Conservation (phyloP, 2,888 invertebrate genomes). For the Tinea pellionella region DNA sequence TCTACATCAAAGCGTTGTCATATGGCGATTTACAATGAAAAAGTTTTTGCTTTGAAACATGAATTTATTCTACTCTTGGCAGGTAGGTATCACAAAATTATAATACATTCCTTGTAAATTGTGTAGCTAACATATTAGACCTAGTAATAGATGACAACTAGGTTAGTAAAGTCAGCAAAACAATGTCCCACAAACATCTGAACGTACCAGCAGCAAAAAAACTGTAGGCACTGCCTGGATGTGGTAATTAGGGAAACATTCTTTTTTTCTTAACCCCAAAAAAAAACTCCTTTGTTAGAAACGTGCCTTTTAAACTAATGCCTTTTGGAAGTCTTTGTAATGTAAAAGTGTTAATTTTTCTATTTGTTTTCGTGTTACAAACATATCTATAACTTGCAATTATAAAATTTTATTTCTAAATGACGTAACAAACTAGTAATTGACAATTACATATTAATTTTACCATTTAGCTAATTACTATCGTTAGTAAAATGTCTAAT, state of each 20-base stretch:
- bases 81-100: too few relatives aligned
- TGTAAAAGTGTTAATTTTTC: too few relatives aligned
- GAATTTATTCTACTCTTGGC: too few relatives aligned
- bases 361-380: too few relatives aligned
- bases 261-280: neutral
- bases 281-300: constrained; percentile 12
- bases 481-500: too few relatives aligned
- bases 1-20: too few relatives aligned
- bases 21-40: too few relatives aligned
- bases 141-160: neutral
- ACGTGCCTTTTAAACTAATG: neutral
- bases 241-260: constrained; percentile 16
- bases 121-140: constrained; percentile 1
- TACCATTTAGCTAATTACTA: neutral
- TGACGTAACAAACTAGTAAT: neutral
- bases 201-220: constrained; percentile 18
- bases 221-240: constrained; percentile 21
- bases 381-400: too few relatives aligned
- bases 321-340: too few relatives aligned
- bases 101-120: neutral
- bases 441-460: neutral
- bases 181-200: constrained; percentile 22
- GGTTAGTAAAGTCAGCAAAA: constrained; percentile 8
- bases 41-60: too few relatives aligned
- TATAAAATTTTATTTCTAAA: neutral